Evolutionary conservation across 2,113 vertebrate genomes (phyloP).

Genomic region (Lamprologus speciosus): DNA sequence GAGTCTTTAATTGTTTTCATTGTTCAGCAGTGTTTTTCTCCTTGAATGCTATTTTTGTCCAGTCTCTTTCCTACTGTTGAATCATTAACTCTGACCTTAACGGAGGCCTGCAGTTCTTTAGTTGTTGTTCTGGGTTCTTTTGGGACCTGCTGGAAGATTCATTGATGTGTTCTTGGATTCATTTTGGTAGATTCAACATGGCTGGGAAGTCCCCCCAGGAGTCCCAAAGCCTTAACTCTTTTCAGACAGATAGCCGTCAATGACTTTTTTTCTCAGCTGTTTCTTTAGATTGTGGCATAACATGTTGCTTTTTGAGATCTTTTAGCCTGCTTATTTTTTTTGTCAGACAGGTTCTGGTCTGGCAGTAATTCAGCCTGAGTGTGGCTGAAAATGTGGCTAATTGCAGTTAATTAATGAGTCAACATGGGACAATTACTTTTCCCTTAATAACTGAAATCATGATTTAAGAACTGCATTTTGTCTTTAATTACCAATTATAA

Average conservation of each 20-base stretch:
- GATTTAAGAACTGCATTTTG: neutral
- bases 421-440: neutral
- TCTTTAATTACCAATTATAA: neutral
- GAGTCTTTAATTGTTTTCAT: neutral
- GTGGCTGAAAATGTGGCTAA: neutral
- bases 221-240: neutral
- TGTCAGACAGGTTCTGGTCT: neutral
- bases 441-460: neutral
- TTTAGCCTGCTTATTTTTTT: neutral
- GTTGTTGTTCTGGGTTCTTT: neutral
- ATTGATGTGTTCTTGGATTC: neutral
- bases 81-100: neutral
- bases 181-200: rapidly evolving
- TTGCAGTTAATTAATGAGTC: neutral
- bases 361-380: neutral
- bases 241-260: neutral
- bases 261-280: neutral
- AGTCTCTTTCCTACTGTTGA: neutral
- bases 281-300: neutral
- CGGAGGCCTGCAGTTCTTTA: neutral
- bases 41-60: neutral
- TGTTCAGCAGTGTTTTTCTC: neutral
- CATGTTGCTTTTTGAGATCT: neutral
- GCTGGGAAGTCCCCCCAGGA: neutral
- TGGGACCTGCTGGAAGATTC: neutral